Percentiles rank a stretch among this genome's conserved stretches.
phyloP scores from a whole-genome alignment of 1,140 invertebrate species.

The Brachystomella parvula region DNA sequence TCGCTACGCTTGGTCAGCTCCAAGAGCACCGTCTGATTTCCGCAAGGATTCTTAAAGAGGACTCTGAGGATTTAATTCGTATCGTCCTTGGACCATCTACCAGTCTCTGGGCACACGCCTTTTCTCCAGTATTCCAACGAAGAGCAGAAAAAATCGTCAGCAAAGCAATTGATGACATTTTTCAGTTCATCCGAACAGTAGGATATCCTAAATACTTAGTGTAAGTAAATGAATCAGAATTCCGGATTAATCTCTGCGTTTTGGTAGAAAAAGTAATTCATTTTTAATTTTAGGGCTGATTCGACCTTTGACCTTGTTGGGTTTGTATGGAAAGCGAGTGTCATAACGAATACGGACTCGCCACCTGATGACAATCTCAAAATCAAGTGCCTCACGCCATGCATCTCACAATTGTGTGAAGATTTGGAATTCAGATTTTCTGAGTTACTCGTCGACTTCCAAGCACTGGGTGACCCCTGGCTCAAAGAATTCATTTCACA shows the following conservation, averaged over 20 bases:
- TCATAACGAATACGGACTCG: background rate
- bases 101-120: slow-evolving; percentile 33
- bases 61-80: slow-evolving; percentile 30
- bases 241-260: background rate
- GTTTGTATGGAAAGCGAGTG: slow-evolving; percentile 32
- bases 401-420: slow-evolving; percentile 21
- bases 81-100: slow-evolving; percentile 33
- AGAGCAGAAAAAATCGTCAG: slow-evolving; percentile 24
- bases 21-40: slow-evolving; percentile 13
- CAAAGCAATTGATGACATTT: slow-evolving; percentile 7
- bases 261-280: background rate
- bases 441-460: slow-evolving; percentile 25
- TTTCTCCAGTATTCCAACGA: slow-evolving; percentile 26
- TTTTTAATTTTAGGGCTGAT: background rate
- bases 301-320: slow-evolving; percentile 28
- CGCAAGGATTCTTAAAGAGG: slow-evolving; percentile 8
- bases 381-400: slow-evolving; percentile 30
- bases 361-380: slow-evolving; percentile 23
- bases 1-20: slow-evolving; percentile 23
- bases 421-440: slow-evolving; percentile 23
- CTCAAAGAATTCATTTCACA: slow-evolving; percentile 33
- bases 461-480: slow-evolving; percentile 17
- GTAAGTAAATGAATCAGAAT: background rate
- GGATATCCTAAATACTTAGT: background rate
- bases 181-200: slow-evolving; percentile 8